phyloP scores from a whole-genome alignment of 2,113 vertebrate species.

The Melanocharis versteri region DNA sequence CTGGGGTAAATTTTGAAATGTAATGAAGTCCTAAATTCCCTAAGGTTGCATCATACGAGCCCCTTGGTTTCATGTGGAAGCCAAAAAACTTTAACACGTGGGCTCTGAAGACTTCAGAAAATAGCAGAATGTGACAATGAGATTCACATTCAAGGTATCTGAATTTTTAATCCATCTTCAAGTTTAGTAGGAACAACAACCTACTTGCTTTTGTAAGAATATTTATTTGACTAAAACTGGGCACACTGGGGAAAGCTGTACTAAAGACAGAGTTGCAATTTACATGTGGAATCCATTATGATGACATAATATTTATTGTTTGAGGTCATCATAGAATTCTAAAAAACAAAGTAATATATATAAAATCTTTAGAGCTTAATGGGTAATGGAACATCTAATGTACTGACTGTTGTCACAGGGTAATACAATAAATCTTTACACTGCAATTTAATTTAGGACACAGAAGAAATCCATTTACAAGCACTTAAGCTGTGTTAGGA shows the following conservation, averaged over 20 bases:
- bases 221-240: conserved; percentile 8
- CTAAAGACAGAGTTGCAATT: neutral
- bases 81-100: neutral
- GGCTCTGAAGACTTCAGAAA: neutral
- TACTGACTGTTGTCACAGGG: neutral
- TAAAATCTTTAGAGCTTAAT: conserved; percentile 21
- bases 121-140: neutral
- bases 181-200: neutral
- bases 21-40: neutral
- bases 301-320: conserved; percentile 17
- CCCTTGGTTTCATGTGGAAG: neutral
- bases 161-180: neutral
- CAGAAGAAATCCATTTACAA: conserved; percentile 22
- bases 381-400: conserved; percentile 2
- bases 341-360: conserved; percentile 16
- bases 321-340: neutral
- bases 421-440: neutral
- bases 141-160: neutral
- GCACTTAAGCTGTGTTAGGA: neutral
- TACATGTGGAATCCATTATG: conserved; percentile 1
- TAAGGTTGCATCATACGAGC: neutral
- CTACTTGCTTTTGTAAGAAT: neutral
- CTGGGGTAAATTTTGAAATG: neutral
- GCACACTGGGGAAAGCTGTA: neutral
- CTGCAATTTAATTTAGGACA: conserved; percentile 16